Conservation (phyloP, 1,140 invertebrate genomes). For the Mya arenaria region DNA sequence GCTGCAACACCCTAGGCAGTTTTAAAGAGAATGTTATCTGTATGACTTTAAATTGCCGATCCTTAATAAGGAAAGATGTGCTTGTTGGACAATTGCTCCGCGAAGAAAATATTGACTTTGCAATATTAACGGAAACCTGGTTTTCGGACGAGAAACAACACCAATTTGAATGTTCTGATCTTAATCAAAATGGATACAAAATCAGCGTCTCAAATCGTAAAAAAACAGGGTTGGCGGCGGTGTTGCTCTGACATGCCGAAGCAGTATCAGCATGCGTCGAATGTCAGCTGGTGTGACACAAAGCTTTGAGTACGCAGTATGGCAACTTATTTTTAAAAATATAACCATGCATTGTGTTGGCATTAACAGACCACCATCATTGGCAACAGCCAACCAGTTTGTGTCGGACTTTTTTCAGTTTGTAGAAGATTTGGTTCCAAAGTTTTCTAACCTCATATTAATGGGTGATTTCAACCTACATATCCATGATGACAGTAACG, state of each 20-base stretch:
- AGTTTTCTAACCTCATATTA: constrained; percentile 40
- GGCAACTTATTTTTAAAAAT: constrained; percentile 44
- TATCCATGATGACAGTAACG: constrained; percentile 17
- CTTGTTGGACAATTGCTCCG: constrained; percentile 37
- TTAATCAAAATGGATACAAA: constrained; percentile 55
- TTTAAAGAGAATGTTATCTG: constrained; percentile 27
- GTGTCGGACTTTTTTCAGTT: constrained; percentile 33
- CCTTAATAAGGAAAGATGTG: constrained; percentile 30
- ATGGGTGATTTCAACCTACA: constrained; percentile 36
- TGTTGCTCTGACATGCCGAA: constrained; percentile 29
- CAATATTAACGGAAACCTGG: constrained; percentile 57
- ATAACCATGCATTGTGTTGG: constrained; percentile 32
- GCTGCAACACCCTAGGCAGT: background rate
- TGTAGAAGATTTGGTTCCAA: constrained; percentile 39
- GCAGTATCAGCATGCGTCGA: constrained; percentile 22
- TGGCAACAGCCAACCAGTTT: constrained; percentile 42
- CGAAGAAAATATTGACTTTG: constrained; percentile 52
- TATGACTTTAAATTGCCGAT: constrained; percentile 25
- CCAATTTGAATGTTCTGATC: constrained; percentile 45
- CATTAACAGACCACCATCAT: constrained; percentile 47
- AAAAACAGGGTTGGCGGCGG: constrained; percentile 45
- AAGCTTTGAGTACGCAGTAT: constrained; percentile 44
- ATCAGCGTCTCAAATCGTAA: constrained; percentile 41
- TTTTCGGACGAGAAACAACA: constrained; percentile 46
- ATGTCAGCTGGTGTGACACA: background rate